Evolutionary conservation across 37 sponge, comb jelly and placozoan genomes (phyloP).

Genomic region (Cliona cf. orientalis): DNA sequence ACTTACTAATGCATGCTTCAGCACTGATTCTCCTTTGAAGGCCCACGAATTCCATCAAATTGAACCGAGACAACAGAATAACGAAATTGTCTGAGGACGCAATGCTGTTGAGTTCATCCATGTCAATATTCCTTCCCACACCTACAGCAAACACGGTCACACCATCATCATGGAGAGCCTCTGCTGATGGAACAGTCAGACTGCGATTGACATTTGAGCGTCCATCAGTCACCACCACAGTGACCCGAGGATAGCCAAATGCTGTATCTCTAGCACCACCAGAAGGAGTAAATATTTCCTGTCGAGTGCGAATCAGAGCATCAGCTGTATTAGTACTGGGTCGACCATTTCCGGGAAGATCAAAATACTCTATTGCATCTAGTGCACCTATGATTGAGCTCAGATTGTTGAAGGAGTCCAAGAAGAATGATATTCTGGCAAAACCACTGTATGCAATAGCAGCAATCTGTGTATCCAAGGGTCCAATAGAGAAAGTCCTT

Average conservation of each 20-base stretch:
- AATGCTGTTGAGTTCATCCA: conserved; percentile 32
- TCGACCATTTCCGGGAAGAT: background rate
- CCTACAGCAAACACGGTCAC: conserved; percentile 55
- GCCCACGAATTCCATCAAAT: conserved; percentile 12
- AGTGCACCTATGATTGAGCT: conserved; percentile 9
- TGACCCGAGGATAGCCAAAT: conserved; percentile 44
- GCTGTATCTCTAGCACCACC: conserved; percentile 34
- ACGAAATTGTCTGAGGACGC: conserved; percentile 35
- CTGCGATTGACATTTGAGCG: conserved; percentile 32
- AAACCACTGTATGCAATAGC: conserved; percentile 34
- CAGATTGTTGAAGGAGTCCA: conserved; percentile 18
- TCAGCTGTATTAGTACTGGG: conserved; percentile 64
- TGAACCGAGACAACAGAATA: conserved; percentile 14
- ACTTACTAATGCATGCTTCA: conserved; percentile 57
- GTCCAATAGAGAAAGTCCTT: conserved; percentile 35
- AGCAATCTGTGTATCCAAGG: conserved; percentile 38
- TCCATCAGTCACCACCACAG: conserved; percentile 66
- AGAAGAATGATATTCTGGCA: conserved; percentile 8
- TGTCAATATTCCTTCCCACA: conserved; percentile 10
- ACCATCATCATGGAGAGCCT: background rate
- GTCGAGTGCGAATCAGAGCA: conserved; percentile 24
- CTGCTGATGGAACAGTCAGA: conserved; percentile 33
- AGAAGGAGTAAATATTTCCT: conserved; percentile 18
- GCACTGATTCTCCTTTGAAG: conserved; percentile 35
- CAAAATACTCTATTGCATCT: conserved; percentile 9